A percentile compares a stretch with the other conserved stretches of the same genome.
Evolutionary conservation across 2,888 invertebrate genomes (phyloP).

Genomic region (Cordilura impudica): DNA sequence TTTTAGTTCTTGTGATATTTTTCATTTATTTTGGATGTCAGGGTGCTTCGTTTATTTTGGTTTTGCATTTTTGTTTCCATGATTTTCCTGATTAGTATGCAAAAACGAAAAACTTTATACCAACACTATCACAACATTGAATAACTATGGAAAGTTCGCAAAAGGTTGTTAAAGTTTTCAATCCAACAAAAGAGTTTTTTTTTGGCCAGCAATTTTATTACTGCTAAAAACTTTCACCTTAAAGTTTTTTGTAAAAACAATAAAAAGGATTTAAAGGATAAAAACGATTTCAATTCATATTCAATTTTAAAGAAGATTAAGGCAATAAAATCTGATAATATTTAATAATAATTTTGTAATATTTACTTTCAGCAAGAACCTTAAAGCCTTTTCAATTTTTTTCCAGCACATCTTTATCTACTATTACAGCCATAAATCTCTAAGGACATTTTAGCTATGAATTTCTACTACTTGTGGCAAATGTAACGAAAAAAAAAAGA

Average conservation of each 20-base stretch:
- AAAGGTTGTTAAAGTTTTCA: neutral
- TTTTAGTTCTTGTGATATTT: no score
- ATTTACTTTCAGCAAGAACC: neutral
- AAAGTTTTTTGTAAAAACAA: neutral
- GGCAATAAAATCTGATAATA: constrained; percentile 25
- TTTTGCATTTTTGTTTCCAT: neutral
- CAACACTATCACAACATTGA: neutral
- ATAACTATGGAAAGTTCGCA: neutral
- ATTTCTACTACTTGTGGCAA: neutral
- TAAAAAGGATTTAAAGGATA: neutral
- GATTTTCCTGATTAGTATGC: neutral
- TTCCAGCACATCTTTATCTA: constrained; percentile 30
- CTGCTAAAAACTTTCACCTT: constrained; percentile 29
- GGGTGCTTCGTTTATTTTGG: neutral
- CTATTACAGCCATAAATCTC: constrained; percentile 56
- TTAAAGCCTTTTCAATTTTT: constrained; percentile 45
- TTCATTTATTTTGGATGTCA: no score
- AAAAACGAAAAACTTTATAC: neutral
- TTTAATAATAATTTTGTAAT: constrained; percentile 39
- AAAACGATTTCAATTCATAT: constrained; percentile 21
- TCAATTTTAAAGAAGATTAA: constrained; percentile 13
- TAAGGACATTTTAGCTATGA: constrained; percentile 39
- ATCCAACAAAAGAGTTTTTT: neutral
- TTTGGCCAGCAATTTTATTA: neutral
- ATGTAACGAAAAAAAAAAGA: neutral